Evolutionary conservation across 2,113 vertebrate species (phyloP).

Genomic region (Oostethus manadensis): DNA sequence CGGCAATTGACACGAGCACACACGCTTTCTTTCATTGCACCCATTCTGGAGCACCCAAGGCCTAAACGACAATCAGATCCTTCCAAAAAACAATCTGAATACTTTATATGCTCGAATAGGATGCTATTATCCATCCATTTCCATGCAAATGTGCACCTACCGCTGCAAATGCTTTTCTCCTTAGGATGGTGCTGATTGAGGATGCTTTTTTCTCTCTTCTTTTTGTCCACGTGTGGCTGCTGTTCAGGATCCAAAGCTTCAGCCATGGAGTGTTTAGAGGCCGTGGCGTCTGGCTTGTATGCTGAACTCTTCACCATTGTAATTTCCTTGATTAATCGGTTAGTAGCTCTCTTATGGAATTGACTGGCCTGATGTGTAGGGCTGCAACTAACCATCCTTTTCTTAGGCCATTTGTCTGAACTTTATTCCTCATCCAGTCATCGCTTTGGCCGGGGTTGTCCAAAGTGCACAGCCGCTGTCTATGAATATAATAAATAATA

Average conservation of each 20-base stretch:
- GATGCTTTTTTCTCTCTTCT: conserved; percentile 4
- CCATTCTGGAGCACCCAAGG: conserved; percentile 31
- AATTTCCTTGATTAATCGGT: conserved; percentile 92
- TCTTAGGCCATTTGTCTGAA: no score
- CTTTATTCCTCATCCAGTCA: no score
- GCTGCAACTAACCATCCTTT: neutral
- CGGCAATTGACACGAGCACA: conserved; percentile 29
- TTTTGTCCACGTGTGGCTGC: conserved; percentile 19
- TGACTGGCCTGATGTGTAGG: neutral
- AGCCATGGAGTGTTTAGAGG: conserved; percentile 89
- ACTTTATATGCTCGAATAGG: conserved; percentile 13
- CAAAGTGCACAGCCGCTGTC: no score
- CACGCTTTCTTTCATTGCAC: conserved; percentile 25
- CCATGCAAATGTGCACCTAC: conserved; percentile 12
- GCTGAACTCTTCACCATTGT: conserved; percentile 88
- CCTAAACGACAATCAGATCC: conserved; percentile 34
- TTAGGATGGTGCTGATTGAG: conserved; percentile 6
- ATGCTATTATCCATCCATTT: conserved; percentile 11
- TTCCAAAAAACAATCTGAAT: conserved; percentile 24
- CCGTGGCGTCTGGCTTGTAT: conserved; percentile 85
- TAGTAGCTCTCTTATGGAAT: conserved; percentile 24
- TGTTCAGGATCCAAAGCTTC: conserved; percentile 80
- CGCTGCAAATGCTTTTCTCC: conserved; percentile 1
- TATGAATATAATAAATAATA: no score
- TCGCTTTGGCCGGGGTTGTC: no score